These are phyloP conservation scores for Pyralis farinalis DNA, from an alignment of 2,888 invertebrate species.

Conservation along the genomic window DNA sequence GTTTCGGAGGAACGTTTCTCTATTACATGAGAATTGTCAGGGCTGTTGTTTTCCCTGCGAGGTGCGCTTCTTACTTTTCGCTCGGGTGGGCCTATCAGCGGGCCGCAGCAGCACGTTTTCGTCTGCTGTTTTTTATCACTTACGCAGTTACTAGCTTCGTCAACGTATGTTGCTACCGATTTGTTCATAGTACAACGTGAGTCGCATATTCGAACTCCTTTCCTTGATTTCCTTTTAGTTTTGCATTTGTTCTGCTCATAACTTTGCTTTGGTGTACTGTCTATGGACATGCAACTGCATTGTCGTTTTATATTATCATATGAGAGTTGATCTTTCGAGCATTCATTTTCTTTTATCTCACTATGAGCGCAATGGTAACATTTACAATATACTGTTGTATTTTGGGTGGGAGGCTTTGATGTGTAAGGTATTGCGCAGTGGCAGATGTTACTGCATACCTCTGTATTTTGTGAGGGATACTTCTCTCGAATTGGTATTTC, in stretches of 20 bases:
- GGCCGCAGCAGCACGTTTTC: constrained; percentile 19
- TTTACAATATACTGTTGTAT: not conserved
- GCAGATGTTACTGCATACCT: not conserved
- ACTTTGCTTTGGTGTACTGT: no score
- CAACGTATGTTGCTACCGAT: constrained; percentile 34
- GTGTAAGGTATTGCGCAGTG: not conserved
- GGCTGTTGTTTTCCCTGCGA: no score
- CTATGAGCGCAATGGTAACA: not conserved
- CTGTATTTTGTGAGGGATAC: constrained; percentile 1
- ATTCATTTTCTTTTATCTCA: no score
- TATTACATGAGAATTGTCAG: not conserved
- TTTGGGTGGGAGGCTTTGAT: constrained; percentile 10
- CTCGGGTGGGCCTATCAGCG: not conserved
- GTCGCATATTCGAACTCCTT: no score
- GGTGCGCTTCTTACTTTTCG: no score
- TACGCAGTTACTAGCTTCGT: constrained; percentile 27
- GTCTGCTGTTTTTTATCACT: constrained; percentile 25
- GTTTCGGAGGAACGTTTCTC: constrained; percentile 12
- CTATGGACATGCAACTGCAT: no score
- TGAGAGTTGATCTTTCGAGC: no score
- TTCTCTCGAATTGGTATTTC: constrained; percentile 25
- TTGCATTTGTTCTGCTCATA: no score
- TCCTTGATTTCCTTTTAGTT: no score
- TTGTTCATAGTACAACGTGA: constrained; percentile 25
- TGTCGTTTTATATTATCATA: no score